Conservation (phyloP, 2,888 invertebrate genomes). For the Campopleginae sp. region DNA sequence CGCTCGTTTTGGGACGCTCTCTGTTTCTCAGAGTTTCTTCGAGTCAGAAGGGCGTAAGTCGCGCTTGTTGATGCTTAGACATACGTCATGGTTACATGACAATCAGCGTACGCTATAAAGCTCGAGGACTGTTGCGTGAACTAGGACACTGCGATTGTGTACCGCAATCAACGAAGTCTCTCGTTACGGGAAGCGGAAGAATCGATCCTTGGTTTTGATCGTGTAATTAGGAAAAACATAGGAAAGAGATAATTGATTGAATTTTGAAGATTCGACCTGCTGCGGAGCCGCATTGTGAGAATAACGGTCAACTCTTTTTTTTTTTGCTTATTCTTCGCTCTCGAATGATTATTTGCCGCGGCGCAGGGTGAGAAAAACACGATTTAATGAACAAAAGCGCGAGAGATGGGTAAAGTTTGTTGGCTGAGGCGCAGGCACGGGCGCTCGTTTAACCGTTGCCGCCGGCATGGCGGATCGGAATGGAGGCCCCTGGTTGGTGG, state of each 20-base stretch:
- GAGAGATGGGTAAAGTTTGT: slow-evolving; percentile 41
- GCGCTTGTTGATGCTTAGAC: no score
- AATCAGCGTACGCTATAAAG: no score
- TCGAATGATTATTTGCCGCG: slow-evolving; percentile 50
- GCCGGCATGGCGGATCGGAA: slow-evolving; percentile 78
- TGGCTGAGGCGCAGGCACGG: slow-evolving; percentile 20
- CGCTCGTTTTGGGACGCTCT: no score
- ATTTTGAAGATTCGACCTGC: background rate
- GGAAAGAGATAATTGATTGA: background rate
- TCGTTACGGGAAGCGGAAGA: no score
- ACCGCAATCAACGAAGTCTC: no score
- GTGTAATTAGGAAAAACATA: background rate
- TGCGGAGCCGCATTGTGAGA: background rate
- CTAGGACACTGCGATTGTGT: no score
- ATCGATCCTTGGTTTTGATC: background rate
- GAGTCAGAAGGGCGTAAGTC: no score
- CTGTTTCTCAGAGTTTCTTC: no score
- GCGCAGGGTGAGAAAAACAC: slow-evolving; percentile 44
- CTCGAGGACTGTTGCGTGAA: no score
- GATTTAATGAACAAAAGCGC: slow-evolving; percentile 54
- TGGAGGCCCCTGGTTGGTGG: slow-evolving; percentile 64
- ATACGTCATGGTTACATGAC: no score
- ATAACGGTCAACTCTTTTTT: slow-evolving; percentile 1
- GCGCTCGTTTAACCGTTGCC: slow-evolving; percentile 62
- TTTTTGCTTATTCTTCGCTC: background rate